These are phyloP conservation scores for Clupea harengus DNA, from an alignment of 2,113 vertebrate genomes.

Conservation along the genomic window DNA sequence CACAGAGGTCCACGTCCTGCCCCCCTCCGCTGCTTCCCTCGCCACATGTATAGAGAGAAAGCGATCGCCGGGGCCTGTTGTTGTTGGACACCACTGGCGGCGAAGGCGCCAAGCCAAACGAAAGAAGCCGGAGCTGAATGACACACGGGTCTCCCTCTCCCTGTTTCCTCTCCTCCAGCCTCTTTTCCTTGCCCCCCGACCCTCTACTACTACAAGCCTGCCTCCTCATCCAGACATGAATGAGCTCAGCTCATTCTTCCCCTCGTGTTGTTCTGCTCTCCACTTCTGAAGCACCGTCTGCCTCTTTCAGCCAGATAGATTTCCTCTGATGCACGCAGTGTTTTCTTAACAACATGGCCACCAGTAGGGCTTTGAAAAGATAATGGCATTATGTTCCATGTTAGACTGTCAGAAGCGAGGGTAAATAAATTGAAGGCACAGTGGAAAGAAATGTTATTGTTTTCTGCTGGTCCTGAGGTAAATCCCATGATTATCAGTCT, in stretches of 20 bases:
- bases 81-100: constrained; percentile 65
- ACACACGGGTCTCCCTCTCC: constrained; percentile 6
- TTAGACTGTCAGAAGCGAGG: neutral
- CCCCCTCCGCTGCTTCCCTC: constrained; percentile 35
- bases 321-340: neutral
- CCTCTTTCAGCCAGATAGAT: neutral
- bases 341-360: constrained; percentile 3
- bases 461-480: neutral
- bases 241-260: neutral
- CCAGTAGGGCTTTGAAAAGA: neutral
- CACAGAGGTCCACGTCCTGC: constrained; percentile 58
- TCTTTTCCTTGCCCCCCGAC: neutral
- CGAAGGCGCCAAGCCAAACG: constrained; percentile 68
- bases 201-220: neutral
- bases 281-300: constrained; percentile 12
- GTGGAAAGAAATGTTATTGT: neutral
- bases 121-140: constrained; percentile 66
- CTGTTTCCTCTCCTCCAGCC: constrained; percentile 7
- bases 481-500: neutral
- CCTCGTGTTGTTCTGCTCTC: constrained; percentile 1
- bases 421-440: neutral
- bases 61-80: constrained; percentile 54
- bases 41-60: constrained; percentile 46
- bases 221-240: constrained; percentile 17
- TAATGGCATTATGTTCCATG: neutral